These are phyloP conservation scores for Alfaro cultratus DNA, from an alignment of 2,797 vertebrate species.

Conservation along the genomic window DNA sequence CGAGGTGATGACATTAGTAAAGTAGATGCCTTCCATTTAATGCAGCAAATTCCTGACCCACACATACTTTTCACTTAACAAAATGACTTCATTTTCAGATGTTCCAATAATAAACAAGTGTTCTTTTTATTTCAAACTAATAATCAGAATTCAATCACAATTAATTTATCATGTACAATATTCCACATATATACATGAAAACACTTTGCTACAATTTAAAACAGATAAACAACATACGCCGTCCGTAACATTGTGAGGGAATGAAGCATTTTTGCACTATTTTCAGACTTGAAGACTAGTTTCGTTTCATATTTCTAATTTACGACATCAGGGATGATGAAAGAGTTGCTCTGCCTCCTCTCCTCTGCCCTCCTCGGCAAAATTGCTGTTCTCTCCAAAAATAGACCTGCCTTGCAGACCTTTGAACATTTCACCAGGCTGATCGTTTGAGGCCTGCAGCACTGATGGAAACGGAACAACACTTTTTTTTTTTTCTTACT, in stretches of 20 bases:
- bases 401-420: conserved; percentile 52
- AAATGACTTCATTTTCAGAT: conserved; percentile 29
- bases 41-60: too few species aligned
- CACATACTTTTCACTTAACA: not conserved
- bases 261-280: conserved; percentile 14
- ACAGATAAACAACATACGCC: conserved; percentile 50
- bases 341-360: conserved; percentile 40
- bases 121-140: conserved; percentile 82
- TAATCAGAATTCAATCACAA: conserved; percentile 68
- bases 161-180: conserved; percentile 72
- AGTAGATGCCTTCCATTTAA: too few species aligned
- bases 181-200: conserved; percentile 73
- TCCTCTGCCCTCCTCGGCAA: conserved; percentile 22
- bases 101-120: conserved; percentile 64
- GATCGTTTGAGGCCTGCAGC: conserved; percentile 70
- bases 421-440: conserved; percentile 66
- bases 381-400: conserved; percentile 52
- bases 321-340: conserved; percentile 50
- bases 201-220: conserved; percentile 72
- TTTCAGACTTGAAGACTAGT: conserved; percentile 30
- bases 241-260: conserved; percentile 51
- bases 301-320: conserved; percentile 35
- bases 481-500: conserved; percentile 55
- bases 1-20: too few species aligned
- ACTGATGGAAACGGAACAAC: conserved; percentile 61